Base-by-base conservation (phyloP, 2,797 vertebrate species). In the Melopsittacus undulatus region DNA sequence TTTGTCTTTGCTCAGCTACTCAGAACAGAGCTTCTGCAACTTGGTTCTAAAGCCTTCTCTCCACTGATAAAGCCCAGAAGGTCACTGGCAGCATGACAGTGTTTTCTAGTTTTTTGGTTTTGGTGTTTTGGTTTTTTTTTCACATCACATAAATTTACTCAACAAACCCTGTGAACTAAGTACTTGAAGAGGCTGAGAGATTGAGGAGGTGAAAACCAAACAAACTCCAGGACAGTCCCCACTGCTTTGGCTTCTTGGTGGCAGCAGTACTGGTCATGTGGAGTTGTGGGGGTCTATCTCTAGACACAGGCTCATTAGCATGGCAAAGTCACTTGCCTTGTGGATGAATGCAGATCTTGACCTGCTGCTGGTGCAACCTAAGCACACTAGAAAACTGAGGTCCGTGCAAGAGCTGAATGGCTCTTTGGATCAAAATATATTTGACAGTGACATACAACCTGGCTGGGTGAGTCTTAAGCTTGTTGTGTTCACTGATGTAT, bases 211-310 rank as follows among this genome's bases (percentile, higher is more conserved):
- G 69, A 64, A 83, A 81, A 2, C 2, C 56, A 62, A 74, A 34
- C 29, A 42, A 61, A 30, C 14, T 80, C 7, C 5, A 4, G 10
- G 49, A 19, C 40, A 42, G 13, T 42, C 11, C 26, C 17, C 36
- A 14, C 34, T 63, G 26, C 24, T 59, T 67, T 1, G 7, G 22
- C 32, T 45, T 24, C 21, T 61, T 29, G 49, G 43, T n/a, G 45
- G 29, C 49, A 61, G 62, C 40, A 30, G 8, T 52, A 40, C n/a
- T 18, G 38, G 18, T 70, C 21, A 8, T 17, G 42, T 20, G 0
- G 8, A 19, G 29, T 52, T 0, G 3, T 34, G 34, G 0, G 2
- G 13, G n/a, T 49, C 24, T 18, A 42, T 61, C 20, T 32, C 56
- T 36, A 38, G 38, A 49, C 23, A 15, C 13, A 3, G 29, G 43